These are phyloP conservation scores for Cinclus mexicanus DNA, from an alignment of 2,113 vertebrate genomes.

Conservation along the genomic window DNA sequence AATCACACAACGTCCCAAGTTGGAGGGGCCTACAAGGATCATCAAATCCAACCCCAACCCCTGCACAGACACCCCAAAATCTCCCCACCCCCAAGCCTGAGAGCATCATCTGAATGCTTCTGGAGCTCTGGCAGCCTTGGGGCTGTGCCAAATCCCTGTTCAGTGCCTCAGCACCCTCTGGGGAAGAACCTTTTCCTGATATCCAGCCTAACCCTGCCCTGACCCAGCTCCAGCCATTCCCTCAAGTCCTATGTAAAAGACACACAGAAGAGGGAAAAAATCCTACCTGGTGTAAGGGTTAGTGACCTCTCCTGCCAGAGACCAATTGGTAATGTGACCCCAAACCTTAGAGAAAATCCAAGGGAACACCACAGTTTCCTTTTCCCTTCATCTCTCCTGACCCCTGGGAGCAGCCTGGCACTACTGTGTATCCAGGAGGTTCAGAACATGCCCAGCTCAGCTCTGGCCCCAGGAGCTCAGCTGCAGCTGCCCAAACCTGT, in stretches of 20 bases:
- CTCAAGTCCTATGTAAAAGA: neutral
- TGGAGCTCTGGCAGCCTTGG: neutral
- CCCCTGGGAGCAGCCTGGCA: neutral
- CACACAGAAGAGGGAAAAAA: neutral
- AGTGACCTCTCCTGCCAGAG: neutral
- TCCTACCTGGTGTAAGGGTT: neutral
- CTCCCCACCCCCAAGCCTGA: neutral
- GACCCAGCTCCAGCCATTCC: neutral
- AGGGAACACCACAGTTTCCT: neutral
- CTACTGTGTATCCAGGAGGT: neutral
- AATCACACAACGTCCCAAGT: neutral
- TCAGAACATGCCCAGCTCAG: fast-evolving
- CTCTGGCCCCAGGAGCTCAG: neutral
- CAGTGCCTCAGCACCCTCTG: neutral
- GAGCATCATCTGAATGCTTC: neutral
- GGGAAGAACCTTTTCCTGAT: neutral
- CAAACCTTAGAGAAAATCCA: neutral
- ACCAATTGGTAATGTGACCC: fast-evolving
- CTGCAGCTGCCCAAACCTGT: neutral
- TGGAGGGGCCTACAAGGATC: neutral
- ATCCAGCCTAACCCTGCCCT: neutral
- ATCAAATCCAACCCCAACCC: fast-evolving
- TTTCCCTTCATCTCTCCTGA: neutral
- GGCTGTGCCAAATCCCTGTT: neutral
- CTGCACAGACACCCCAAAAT: neutral